These are phyloP conservation scores for Amniataba percoides DNA, from an alignment of 2,797 vertebrate genomes.

Conservation along the genomic window DNA sequence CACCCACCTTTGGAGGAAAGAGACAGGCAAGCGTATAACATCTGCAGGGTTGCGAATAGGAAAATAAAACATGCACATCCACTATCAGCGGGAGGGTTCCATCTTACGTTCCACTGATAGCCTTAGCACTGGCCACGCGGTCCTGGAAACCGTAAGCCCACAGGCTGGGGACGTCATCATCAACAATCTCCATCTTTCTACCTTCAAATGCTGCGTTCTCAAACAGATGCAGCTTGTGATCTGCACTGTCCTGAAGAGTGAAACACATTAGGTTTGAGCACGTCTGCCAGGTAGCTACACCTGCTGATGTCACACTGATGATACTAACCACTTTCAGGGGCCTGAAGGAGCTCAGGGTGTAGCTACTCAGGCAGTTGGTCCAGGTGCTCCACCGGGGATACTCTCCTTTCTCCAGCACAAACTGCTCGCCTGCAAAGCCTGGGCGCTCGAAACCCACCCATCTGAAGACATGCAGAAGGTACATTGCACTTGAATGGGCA, in stretches of 20 bases:
- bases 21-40: slow-evolving; percentile 17
- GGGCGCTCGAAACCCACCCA: slow-evolving; percentile 90
- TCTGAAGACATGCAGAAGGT: slow-evolving; percentile 69
- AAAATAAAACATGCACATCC: neutral
- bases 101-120: slow-evolving; percentile 92
- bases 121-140: slow-evolving; percentile 90
- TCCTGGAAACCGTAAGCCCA: slow-evolving; percentile 94
- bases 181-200: slow-evolving; percentile 94
- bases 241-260: slow-evolving; percentile 86
- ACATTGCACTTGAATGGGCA: neutral
- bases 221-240: slow-evolving; percentile 93
- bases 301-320: neutral
- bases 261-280: slow-evolving; percentile 10
- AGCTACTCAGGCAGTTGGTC: slow-evolving; percentile 90
- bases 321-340: slow-evolving; percentile 88
- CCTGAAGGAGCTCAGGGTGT: slow-evolving; percentile 84
- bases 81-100: neutral
- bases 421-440: slow-evolving; percentile 89
- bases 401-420: slow-evolving; percentile 93
- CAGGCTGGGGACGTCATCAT: slow-evolving; percentile 93
- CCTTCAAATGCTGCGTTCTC: slow-evolving; percentile 89
- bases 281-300: slow-evolving; percentile 1
- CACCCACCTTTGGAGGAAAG: slow-evolving; percentile 88
- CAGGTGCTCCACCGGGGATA: slow-evolving; percentile 94
- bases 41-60: neutral